Evolutionary conservation across 2,797 vertebrate species (phyloP).

Genomic region (Gouania willdenowi): DNA sequence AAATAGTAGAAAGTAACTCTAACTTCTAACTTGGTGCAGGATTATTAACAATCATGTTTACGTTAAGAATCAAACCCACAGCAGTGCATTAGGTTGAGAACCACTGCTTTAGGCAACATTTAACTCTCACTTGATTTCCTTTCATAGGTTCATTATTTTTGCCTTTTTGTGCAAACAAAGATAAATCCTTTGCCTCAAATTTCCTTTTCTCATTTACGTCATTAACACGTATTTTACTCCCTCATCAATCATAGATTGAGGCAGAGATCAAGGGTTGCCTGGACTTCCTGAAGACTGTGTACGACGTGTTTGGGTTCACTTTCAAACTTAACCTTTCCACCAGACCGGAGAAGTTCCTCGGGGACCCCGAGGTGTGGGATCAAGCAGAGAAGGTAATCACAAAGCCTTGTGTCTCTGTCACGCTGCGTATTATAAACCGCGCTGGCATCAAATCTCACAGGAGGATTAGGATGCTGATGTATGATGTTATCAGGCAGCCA

Average conservation of each 20-base stretch:
- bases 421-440: no score
- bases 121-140: neutral
- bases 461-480: constrained; percentile 19
- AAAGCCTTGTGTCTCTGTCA: no score
- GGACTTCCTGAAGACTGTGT: constrained; percentile 89
- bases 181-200: no score
- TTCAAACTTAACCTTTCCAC: constrained; percentile 98
- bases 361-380: constrained; percentile 89
- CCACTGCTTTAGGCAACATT: no score
- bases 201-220: no score
- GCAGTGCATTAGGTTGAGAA: no score
- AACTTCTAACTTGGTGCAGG: no score
- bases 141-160: neutral
- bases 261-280: constrained; percentile 93
- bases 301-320: constrained; percentile 90
- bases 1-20: no score
- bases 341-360: constrained; percentile 93
- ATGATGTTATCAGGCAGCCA: constrained; percentile 14
- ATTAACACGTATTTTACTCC: no score
- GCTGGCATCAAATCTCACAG: neutral
- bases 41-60: no score
- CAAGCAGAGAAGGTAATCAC: constrained; percentile 89
- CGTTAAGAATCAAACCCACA: no score
- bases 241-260: constrained; percentile 80
- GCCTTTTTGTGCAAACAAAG: neutral